Conservation (phyloP, 2,888 invertebrate genomes). For the Cantharis nigra region DNA sequence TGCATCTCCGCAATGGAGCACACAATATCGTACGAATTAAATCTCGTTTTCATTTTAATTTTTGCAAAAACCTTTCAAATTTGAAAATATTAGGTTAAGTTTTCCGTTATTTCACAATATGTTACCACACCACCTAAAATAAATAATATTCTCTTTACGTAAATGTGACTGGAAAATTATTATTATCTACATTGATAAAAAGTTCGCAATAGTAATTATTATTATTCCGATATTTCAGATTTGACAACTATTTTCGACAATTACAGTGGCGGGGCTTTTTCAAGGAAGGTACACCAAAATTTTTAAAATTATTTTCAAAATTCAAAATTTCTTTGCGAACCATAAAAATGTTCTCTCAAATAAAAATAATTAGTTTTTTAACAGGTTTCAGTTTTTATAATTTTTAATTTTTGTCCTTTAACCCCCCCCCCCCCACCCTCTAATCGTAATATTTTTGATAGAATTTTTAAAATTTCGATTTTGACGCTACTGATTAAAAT, state of each 20-base stretch:
- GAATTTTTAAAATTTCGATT: neutral
- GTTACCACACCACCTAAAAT: too few relatives aligned
- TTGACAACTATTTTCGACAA: neutral
- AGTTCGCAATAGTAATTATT: neutral
- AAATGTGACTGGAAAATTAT: neutral
- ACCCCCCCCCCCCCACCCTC: too few relatives aligned
- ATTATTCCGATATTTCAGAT: neutral
- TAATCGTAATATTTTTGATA: too few relatives aligned
- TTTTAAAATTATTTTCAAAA: too few relatives aligned
- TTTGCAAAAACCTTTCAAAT: neutral
- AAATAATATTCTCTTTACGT: neutral
- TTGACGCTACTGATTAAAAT: neutral
- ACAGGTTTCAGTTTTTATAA: too few relatives aligned
- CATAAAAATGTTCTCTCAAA: too few relatives aligned
- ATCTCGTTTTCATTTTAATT: constrained; percentile 85
- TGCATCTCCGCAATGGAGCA: constrained; percentile 87
- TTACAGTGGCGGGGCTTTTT: neutral
- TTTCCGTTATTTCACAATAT: neutral
- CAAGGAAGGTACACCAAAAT: too few relatives aligned
- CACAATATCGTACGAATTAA: constrained; percentile 90
- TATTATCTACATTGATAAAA: neutral
- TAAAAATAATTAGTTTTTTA: too few relatives aligned
- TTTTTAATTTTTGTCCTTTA: too few relatives aligned
- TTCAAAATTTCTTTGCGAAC: too few relatives aligned
- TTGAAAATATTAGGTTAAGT: constrained; percentile 1